Evolutionary conservation across 2,888 invertebrate species (phyloP).

Genomic region (Eudasyphora cyanicolor): DNA sequence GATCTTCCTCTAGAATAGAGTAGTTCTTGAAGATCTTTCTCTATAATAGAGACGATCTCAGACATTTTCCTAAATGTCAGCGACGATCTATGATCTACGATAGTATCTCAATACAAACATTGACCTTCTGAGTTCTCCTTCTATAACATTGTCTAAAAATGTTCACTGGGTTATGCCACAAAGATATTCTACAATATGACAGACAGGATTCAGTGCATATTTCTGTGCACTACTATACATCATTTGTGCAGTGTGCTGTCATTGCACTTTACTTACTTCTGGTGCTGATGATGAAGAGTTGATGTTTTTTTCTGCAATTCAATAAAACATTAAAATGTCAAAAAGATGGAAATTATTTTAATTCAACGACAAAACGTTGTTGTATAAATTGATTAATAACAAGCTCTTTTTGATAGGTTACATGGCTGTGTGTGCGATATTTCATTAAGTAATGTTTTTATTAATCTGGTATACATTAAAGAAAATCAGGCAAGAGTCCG

Average conservation of each 20-base stretch:
- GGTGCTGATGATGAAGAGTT: background rate
- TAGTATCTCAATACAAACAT: too few relatives aligned
- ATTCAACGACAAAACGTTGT: background rate
- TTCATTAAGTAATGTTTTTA: background rate
- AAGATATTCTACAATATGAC: background rate
- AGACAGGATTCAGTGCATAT: background rate
- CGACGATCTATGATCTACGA: too few relatives aligned
- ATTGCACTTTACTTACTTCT: background rate
- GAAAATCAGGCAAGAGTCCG: background rate
- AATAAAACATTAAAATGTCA: conserved; percentile 59
- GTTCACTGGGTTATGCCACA: too few relatives aligned
- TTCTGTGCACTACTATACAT: background rate
- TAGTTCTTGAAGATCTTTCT: too few relatives aligned
- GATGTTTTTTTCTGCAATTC: conserved; percentile 55
- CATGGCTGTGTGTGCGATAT: background rate
- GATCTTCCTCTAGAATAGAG: too few relatives aligned
- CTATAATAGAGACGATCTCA: too few relatives aligned
- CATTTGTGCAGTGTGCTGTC: background rate
- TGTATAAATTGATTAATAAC: conserved; percentile 65
- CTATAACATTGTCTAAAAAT: too few relatives aligned
- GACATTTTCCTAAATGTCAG: too few relatives aligned
- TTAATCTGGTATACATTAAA: background rate
- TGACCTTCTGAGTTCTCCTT: too few relatives aligned
- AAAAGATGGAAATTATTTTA: conserved; percentile 23
- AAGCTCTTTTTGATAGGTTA: conserved; percentile 60